phyloP scores from a whole-genome alignment of 2,888 invertebrate species.

The Aphidoletes aphidimyza region DNA sequence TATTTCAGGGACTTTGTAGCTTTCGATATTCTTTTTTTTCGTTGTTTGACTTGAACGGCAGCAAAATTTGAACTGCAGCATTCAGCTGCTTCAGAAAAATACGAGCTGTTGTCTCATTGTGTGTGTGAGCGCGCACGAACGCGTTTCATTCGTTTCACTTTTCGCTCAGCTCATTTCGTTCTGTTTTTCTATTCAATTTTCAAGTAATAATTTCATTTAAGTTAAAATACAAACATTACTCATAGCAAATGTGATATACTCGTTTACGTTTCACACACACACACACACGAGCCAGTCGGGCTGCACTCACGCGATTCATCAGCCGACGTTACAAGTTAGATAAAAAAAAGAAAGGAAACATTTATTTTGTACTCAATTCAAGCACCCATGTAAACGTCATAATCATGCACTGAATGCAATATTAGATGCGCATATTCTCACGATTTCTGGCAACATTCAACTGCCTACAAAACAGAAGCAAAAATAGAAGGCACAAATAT shows the following conservation, averaged over 20 bases:
- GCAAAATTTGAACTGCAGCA: not conserved
- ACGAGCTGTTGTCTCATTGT: no score
- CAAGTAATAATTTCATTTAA: conserved; percentile 34
- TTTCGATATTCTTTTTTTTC: not conserved
- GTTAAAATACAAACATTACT: conserved; percentile 23
- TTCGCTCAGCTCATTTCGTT: not conserved
- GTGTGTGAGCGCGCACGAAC: no score
- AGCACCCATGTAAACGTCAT: not conserved
- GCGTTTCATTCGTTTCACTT: not conserved
- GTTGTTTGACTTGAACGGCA: no score
- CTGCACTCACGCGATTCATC: not conserved
- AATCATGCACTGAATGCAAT: conserved; percentile 21
- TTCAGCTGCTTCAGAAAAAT: not conserved
- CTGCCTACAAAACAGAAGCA: not conserved
- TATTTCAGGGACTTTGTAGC: not conserved
- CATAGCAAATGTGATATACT: conserved; percentile 12
- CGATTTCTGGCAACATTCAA: not conserved
- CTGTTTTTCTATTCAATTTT: conserved; percentile 46
- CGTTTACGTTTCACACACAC: no score
- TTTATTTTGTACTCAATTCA: not conserved
- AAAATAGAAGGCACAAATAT: no score
- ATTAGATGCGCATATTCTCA: not conserved
- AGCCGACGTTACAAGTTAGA: not conserved
- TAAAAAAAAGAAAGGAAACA: no score
- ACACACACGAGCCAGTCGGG: not conserved